Percentiles rank a stretch among this genome's conserved stretches.
These are phyloP conservation scores for Pipistrellus kuhlii DNA, from an alignment of 2,797 vertebrate species.

Conservation along the genomic window DNA sequence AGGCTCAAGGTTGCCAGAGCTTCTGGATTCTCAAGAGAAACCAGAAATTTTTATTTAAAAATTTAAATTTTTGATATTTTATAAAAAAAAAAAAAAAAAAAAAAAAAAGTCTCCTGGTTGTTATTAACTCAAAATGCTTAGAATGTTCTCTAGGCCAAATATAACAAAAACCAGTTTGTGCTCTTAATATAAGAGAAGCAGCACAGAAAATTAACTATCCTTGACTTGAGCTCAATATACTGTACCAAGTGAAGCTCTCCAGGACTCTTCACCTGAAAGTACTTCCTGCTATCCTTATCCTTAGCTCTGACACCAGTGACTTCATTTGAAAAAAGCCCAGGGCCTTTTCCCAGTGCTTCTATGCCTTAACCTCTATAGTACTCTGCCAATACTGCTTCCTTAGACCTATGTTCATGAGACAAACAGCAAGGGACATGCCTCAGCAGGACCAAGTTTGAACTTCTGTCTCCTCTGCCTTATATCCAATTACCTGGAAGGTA, in stretches of 20 bases:
- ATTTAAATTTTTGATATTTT: neutral
- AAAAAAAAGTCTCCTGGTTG: neutral
- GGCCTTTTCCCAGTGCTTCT: neutral
- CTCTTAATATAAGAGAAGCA: constrained; percentile 25
- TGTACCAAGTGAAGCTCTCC: neutral
- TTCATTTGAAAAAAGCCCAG: constrained; percentile 48
- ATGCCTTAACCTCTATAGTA: neutral
- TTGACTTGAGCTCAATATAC: neutral
- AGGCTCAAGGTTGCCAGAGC: neutral
- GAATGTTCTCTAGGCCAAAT: neutral
- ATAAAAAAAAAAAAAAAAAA: neutral
- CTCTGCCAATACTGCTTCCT: neutral
- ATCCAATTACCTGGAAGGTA: neutral
- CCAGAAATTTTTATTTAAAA: neutral
- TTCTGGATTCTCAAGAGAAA: constrained; percentile 47
- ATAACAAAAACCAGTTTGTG: constrained; percentile 38
- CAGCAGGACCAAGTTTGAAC: neutral
- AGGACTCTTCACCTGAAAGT: neutral
- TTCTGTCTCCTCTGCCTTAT: neutral
- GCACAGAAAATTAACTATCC: constrained; percentile 32
- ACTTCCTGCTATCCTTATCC: neutral
- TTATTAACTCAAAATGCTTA: constrained; percentile 44
- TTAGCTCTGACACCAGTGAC: neutral
- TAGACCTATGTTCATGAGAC: neutral
- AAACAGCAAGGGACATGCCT: no score